Conservation (phyloP, 2,888 invertebrate genomes). For the Ophion obscuratus region DNA sequence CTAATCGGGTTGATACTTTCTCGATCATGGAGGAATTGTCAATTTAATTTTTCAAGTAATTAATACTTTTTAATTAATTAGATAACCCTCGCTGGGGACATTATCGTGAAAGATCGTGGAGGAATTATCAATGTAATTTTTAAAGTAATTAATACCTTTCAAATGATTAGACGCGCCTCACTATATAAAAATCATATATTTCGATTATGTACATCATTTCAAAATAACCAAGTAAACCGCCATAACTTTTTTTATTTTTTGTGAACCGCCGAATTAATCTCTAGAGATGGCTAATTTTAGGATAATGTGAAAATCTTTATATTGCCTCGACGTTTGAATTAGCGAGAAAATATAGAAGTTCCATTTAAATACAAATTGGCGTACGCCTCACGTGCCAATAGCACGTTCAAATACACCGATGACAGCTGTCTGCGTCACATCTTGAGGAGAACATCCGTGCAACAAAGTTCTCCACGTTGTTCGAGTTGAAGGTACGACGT, state of each 20-base stretch:
- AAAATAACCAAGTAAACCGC: too few relatives aligned
- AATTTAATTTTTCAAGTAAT: too few relatives aligned
- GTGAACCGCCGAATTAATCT: not conserved
- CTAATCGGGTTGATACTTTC: too few relatives aligned
- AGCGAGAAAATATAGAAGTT: not conserved
- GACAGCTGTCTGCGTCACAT: conserved; percentile 26
- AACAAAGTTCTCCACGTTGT: conserved; percentile 36
- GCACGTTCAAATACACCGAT: conserved; percentile 10
- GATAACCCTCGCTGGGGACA: too few relatives aligned
- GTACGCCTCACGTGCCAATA: conserved; percentile 3
- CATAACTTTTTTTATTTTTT: too few relatives aligned
- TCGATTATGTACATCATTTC: too few relatives aligned
- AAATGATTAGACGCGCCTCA: too few relatives aligned
- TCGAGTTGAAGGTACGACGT: conserved; percentile 33
- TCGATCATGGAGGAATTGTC: too few relatives aligned
- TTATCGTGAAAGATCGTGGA: not conserved
- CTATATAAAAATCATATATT: too few relatives aligned
- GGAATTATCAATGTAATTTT: not conserved
- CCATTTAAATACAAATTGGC: not conserved
- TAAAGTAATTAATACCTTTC: too few relatives aligned
- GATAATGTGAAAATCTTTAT: not conserved
- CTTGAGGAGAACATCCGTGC: conserved; percentile 7
- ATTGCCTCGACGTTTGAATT: not conserved
- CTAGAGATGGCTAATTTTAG: not conserved
- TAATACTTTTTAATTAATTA: too few relatives aligned